Evolutionary conservation across 2,888 invertebrate genomes (phyloP).

Genomic region (Tipula helvola): DNA sequence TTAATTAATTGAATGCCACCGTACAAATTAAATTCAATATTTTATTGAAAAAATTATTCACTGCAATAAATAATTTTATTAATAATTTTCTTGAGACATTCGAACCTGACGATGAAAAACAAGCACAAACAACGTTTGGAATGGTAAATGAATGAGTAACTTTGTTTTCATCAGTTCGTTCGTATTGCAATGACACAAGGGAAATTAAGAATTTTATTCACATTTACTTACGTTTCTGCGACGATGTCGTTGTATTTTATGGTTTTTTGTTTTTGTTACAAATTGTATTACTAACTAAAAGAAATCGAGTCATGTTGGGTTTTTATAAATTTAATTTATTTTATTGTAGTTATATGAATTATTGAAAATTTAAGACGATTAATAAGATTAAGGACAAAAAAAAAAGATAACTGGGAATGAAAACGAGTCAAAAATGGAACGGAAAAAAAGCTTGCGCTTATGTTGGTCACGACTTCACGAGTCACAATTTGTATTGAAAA

Average conservation of each 20-base stretch:
- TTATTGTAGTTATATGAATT: neutral
- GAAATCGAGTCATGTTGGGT: neutral
- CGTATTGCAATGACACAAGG: neutral
- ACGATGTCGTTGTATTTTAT: neutral
- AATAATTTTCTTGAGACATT: no score
- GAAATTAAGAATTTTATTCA: neutral
- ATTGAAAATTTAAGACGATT: neutral
- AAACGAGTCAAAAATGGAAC: neutral
- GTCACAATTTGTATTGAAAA: neutral
- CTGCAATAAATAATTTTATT: neutral
- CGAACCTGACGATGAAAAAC: neutral
- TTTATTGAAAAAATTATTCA: neutral
- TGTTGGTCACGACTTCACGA: neutral
- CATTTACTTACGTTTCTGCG: neutral
- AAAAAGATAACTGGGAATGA: neutral
- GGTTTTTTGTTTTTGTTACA: neutral
- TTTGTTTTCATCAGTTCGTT: neutral
- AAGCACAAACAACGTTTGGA: neutral
- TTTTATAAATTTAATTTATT: neutral
- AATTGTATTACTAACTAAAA: neutral
- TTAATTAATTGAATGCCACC: neutral
- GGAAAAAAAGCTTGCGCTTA: neutral
- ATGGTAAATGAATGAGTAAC: neutral
- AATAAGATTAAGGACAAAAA: neutral
- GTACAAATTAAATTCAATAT: neutral